A percentile compares a stretch with the other conserved stretches of the same genome.
Evolutionary conservation across 2,797 vertebrate species (phyloP).

Genomic region (Alauda arvensis): DNA sequence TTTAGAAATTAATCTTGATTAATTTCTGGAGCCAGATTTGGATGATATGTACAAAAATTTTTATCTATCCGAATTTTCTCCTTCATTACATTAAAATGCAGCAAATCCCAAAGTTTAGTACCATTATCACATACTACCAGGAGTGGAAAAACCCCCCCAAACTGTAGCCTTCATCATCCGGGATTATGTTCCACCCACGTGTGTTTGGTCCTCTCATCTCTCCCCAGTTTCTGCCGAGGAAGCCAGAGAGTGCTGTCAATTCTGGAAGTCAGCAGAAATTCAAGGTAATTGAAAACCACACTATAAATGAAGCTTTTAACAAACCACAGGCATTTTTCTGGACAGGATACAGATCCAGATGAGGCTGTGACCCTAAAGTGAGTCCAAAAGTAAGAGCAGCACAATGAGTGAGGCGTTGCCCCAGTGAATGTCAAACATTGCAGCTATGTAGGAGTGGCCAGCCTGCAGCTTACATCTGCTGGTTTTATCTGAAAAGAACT

Average conservation of each 20-base stretch:
- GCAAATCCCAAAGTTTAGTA: not conserved
- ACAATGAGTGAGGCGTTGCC: not conserved
- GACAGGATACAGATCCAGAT: not conserved
- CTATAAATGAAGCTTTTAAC: not conserved
- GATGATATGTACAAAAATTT: not conserved
- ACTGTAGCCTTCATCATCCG: not conserved
- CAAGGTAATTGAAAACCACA: not conserved
- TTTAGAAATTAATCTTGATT: not conserved
- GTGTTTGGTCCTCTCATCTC: not conserved
- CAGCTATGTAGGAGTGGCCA: not conserved
- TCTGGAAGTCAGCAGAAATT: not conserved
- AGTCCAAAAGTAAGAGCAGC: not conserved
- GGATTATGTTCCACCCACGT: fast-evolving
- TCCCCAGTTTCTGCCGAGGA: not conserved
- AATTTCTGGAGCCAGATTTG: not conserved
- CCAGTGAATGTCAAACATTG: not conserved
- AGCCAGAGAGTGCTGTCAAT: not conserved
- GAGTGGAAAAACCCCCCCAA: fast-evolving
- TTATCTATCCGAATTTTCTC: not conserved
- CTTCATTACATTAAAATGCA: not conserved
- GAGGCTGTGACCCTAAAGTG: not conserved
- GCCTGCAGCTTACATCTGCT: not conserved
- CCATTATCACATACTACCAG: not conserved
- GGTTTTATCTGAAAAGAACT: not conserved
- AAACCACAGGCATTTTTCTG: not conserved